phyloP scores from a whole-genome alignment of 2,888 invertebrate species.

The Himalopsyche tibetana region DNA sequence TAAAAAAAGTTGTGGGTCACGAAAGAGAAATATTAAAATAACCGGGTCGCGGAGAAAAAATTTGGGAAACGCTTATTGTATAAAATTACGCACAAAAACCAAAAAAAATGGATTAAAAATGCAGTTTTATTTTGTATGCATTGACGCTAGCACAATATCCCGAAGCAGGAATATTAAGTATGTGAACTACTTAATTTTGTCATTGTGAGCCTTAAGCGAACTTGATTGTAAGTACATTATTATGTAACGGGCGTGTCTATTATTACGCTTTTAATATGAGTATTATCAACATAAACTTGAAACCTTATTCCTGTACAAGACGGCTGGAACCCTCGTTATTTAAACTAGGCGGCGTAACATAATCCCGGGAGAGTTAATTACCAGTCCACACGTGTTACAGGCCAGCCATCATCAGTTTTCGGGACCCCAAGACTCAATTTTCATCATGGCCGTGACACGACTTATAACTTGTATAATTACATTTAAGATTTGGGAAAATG shows the following conservation, averaged over 20 bases:
- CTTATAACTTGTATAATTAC: not conserved
- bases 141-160: no score
- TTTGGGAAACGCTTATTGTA: no score
- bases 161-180: not conserved
- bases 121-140: no score
- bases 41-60: no score
- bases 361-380: constrained; percentile 34
- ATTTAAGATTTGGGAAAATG: constrained; percentile 8
- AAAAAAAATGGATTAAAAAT: no score
- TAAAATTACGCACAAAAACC: no score
- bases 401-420: constrained; percentile 29
- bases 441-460: constrained; percentile 21
- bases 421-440: constrained; percentile 22
- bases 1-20: no score
- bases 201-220: not conserved
- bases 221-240: constrained; percentile 6
- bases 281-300: constrained; percentile 31
- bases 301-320: constrained; percentile 34
- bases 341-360: constrained; percentile 19
- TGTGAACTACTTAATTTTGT: not conserved
- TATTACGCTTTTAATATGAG: constrained; percentile 16
- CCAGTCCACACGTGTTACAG: constrained; percentile 34
- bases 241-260: not conserved
- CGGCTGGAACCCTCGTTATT: constrained; percentile 34
- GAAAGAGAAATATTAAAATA: no score